Evolutionary conservation across 2,888 invertebrate genomes (phyloP), one percentile per base, ranked within the genome.

Genomic region (Cyclophora albipunctata): DNA sequence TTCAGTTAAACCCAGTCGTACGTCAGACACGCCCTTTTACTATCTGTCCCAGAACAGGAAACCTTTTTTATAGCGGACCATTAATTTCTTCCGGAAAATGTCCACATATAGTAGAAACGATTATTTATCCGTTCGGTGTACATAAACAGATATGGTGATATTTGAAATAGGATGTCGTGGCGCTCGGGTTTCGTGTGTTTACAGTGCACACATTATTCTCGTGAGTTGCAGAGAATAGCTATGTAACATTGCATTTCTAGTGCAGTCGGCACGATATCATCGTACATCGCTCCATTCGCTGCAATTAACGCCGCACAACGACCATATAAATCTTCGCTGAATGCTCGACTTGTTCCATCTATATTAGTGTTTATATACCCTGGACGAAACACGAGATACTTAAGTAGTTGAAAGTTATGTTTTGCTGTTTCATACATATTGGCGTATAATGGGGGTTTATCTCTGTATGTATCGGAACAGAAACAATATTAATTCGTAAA

Each of bases 221-320:
- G 59, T 62, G 67, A 67, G 65, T 64, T 67, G 62, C 66, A 61
- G 54, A 56, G 56, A 50, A 64, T 63, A 64, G 58, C 50, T 48
- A 57, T 47, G 54, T 51, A 53, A 55, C 55, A 51, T 51, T 56
- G 50, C 78, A 78, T 73, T 81, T 79, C 79, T 78, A 78, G 76
- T 78, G 78, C 73, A 70, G 75, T 72, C 75, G 66, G 74, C 70
- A 69, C 75, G 81, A 84, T 85, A 82, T 73, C 75, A 84, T 81
- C 81, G 79, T 73, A 78, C 78, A 75, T 76, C 79, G 81, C 81
- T 78, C 73, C 71, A 79, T 81, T 83, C 81, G 73, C 74, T 81
- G 83, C 83, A 88, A 86, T 87, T 86, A 87, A 84, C 83, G 80
- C 76, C 78, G 76, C 78, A 82, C 82, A 85, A 84, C 84, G 82